Base-by-base conservation (phyloP, 2,113 vertebrate species). In the Cephalopterus ornatus region DNA sequence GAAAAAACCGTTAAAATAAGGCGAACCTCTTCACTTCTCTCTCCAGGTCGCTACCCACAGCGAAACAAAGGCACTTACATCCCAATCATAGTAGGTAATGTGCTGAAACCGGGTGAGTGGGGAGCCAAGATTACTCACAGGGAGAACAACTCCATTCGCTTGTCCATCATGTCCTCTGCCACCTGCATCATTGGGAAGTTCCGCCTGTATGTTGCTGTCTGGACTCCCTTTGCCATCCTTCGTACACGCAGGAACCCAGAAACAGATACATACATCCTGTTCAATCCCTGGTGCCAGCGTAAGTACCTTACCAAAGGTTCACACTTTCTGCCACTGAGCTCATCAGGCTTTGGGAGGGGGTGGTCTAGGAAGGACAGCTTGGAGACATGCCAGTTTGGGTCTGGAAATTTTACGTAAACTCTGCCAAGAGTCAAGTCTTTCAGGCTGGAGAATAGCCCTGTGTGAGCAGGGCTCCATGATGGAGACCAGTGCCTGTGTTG, bases 231-330 rank as follows among this genome's bases (percentile, higher is more conserved):
- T 4, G 99, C 99, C 58, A 98, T 99, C 88, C 96, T 99, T 30
- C 98, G 99, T 78, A 99, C 99, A 37, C 97, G 9, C 6, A 96
- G 97, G 52, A 98, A 99, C 47, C 46, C 89, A 0, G 97, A 56
- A 6, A 97, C 97, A 0, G 98, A 99, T 77, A 97, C 99, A 0
- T 99, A 99, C 55, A 97, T 99, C 93, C 98, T 99, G 49, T 99
- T 99, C 97, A 99, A 99, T 56, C 99, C 99, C 37, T 99, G 99
- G 99, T 98, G 94, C 81, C 75, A 98, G 98, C 97, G 99, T 99
- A 76, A 96, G 97, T 97, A 63, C 19, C 1, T 72, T 61, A 8
- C 26, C 62, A 74, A 46, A 80, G 18, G 5, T 33, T 65, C 17
- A 18, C 7, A 5, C 17, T 59, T 63, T 28, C 33, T 88, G 37